Conservation (phyloP, 2,888 invertebrate species). For the Philonicus albiceps region DNA sequence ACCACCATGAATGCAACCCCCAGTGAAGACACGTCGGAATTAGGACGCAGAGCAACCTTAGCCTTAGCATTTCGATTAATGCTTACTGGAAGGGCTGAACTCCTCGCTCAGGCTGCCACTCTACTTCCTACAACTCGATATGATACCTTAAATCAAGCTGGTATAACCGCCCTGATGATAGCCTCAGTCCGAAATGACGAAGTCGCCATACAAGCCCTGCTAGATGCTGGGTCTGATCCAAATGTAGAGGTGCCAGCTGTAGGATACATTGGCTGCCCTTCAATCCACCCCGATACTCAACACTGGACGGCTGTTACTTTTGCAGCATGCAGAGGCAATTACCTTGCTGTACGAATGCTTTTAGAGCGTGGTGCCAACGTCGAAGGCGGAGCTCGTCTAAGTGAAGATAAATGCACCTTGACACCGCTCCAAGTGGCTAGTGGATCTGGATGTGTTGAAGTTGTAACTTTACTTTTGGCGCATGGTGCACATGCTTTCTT, state of each 20-base stretch:
- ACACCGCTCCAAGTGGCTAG: constrained; percentile 90
- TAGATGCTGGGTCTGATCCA: constrained; percentile 83
- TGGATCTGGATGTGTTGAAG: constrained; percentile 80
- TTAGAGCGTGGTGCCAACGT: constrained; percentile 83
- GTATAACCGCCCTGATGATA: constrained; percentile 84
- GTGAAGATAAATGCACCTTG: constrained; percentile 85
- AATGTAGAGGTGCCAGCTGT: constrained; percentile 78
- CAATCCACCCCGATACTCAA: constrained; percentile 73
- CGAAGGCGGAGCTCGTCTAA: constrained; percentile 83
- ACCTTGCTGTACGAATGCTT: constrained; percentile 72
- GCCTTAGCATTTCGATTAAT: constrained; percentile 84
- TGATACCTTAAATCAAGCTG: constrained; percentile 80
- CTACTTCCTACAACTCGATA: constrained; percentile 76
- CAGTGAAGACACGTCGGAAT: constrained; percentile 64
- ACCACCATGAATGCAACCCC: constrained; percentile 51
- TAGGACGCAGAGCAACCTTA: constrained; percentile 72
- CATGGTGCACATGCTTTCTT: constrained; percentile 90
- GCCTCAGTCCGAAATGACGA: constrained; percentile 84
- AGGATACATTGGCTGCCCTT: constrained; percentile 62
- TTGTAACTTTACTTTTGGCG: constrained; percentile 79
- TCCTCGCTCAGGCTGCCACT: constrained; percentile 79
- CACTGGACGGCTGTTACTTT: constrained; percentile 91
- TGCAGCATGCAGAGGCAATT: constrained; percentile 70
- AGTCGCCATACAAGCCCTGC: constrained; percentile 73
- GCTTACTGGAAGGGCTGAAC: constrained; percentile 79